Conservation (phyloP, 1,140 invertebrate genomes). For the Lysiphlebus fabarum region DNA sequence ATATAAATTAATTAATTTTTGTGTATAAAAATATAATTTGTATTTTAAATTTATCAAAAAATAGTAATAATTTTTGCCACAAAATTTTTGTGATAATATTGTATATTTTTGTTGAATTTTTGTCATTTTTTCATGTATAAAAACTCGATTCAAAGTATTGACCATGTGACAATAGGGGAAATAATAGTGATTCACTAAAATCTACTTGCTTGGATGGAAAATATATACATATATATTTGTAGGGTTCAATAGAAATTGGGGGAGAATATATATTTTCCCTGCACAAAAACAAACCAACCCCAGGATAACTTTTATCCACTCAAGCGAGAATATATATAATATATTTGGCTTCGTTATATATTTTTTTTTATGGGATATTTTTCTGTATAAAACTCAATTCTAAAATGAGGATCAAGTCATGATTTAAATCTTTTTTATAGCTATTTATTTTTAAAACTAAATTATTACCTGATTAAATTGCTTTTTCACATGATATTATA, state of each 20-base stretch:
- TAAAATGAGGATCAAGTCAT: neutral
- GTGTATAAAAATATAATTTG: too few species aligned
- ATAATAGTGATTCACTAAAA: slow-evolving; percentile 34
- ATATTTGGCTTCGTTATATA: neutral
- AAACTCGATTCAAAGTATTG: slow-evolving; percentile 25
- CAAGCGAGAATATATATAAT: slow-evolving; percentile 16
- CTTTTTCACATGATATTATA: neutral
- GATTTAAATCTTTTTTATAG: too few species aligned
- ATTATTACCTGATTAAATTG: slow-evolving; percentile 4
- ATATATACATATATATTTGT: slow-evolving; percentile 31
- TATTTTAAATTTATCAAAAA: too few species aligned
- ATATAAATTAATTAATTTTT: too few species aligned
- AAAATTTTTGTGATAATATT: too few species aligned
- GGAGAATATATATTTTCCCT: too few species aligned
- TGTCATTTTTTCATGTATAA: slow-evolving; percentile 14
- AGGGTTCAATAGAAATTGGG: slow-evolving; percentile 12
- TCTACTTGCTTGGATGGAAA: too few species aligned
- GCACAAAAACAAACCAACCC: slow-evolving; percentile 2
- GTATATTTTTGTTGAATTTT: neutral
- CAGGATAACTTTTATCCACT: slow-evolving; percentile 4
- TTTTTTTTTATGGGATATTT: neutral
- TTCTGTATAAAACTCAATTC: neutral
- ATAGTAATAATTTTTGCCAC: too few species aligned
- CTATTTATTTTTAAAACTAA: neutral
- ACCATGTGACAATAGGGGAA: slow-evolving; percentile 12